Percentiles rank a stretch among this genome's conserved stretches.
Evolutionary conservation across 2,797 vertebrate genomes (phyloP).

Genomic region (Pangasius krempfi): DNA sequence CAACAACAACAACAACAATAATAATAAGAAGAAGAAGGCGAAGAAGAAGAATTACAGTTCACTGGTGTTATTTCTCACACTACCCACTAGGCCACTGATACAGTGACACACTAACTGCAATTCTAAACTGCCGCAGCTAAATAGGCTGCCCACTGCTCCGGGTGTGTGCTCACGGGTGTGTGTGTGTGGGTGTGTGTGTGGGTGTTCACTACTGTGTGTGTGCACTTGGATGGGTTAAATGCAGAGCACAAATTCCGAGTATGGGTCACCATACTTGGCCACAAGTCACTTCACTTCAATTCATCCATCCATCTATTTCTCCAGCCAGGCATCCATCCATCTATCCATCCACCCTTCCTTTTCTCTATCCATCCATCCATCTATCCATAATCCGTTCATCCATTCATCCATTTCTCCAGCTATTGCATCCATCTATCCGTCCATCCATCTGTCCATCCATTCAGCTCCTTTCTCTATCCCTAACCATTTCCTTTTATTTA

Average conservation of each 20-base stretch:
- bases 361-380: neutral
- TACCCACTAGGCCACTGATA: neutral
- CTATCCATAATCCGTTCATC: neutral
- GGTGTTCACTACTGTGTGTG: no score
- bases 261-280: no score
- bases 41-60: neutral
- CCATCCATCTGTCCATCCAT: neutral
- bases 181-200: no score
- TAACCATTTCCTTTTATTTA: neutral
- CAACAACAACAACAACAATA: neutral
- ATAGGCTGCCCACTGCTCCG: no score
- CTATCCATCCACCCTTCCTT: neutral
- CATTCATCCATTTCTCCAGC: neutral
- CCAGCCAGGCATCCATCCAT: neutral
- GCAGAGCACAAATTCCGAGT: no score
- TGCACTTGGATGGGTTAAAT: no score
- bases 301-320: neutral
- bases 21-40: neutral
- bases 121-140: no score
- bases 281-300: no score
- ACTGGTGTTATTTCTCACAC: neutral
- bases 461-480: neutral
- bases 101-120: neutral
- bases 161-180: no score
- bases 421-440: neutral